A percentile compares a stretch with the other conserved stretches of the same genome.
These are phyloP conservation scores for Netelia fuscicornis DNA, from an alignment of 2,888 invertebrate species.

Conservation along the genomic window DNA sequence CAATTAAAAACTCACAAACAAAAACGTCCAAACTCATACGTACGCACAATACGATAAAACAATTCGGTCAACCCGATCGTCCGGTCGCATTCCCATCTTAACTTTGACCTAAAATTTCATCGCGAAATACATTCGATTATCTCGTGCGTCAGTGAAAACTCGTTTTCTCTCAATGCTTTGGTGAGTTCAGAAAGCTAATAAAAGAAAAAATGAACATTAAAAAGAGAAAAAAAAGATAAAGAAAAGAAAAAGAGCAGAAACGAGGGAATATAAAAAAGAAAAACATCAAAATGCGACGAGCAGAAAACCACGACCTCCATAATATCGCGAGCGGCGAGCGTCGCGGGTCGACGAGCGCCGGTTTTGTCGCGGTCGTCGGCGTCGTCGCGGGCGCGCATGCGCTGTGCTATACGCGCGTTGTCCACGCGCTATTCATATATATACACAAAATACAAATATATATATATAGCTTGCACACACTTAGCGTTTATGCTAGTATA, in stretches of 20 bases:
- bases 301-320: conserved; percentile 50
- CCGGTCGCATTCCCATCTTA: conserved; percentile 21
- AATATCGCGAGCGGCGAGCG: conserved; percentile 41
- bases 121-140: conserved; percentile 26
- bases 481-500: conserved; percentile 6
- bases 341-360: conserved; percentile 60
- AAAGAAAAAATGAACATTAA: neutral
- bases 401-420: neutral
- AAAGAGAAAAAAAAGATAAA: neutral
- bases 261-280: neutral
- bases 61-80: conserved; percentile 24
- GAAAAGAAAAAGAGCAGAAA: neutral
- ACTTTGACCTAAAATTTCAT: conserved; percentile 58
- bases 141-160: conserved; percentile 18
- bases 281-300: conserved; percentile 29
- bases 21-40: neutral
- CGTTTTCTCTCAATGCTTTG: conserved; percentile 20
- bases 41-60: conserved; percentile 22
- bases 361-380: conserved; percentile 4
- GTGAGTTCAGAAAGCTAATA: neutral
- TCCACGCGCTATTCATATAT: neutral
- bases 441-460: neutral
- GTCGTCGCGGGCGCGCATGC: conserved; percentile 5
- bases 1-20: neutral
- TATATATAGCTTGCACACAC: conserved; percentile 5